A percentile compares a stretch with the other conserved stretches of the same genome.
Evolutionary conservation across 2,888 invertebrate genomes (phyloP).

Genomic region (Platycnemis pennipes): DNA sequence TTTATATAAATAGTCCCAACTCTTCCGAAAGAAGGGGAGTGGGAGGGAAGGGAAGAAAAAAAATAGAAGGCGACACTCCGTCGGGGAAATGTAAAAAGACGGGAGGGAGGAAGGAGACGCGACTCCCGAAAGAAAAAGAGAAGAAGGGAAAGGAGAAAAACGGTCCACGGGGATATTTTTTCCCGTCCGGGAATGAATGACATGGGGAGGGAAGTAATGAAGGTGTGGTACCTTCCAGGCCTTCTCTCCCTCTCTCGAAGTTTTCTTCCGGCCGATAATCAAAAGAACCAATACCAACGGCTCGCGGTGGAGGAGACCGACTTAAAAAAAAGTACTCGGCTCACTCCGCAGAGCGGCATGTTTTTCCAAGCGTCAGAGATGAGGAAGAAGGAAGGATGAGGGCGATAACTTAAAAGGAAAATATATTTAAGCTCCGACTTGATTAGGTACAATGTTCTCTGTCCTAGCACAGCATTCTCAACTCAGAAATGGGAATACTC

Average conservation of each 20-base stretch:
- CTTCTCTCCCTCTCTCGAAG: not conserved
- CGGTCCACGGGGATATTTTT: not conserved
- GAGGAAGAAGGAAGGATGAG: not conserved
- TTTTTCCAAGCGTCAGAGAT: not conserved
- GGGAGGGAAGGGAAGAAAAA: not conserved
- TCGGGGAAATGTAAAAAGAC: not conserved
- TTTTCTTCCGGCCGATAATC: not conserved
- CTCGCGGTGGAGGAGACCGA: not conserved
- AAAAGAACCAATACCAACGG: not conserved
- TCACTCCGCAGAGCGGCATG: slow-evolving; percentile 6
- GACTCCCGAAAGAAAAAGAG: not conserved
- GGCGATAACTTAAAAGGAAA: not conserved
- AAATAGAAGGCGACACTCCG: not conserved
- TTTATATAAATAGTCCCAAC: slow-evolving; percentile 18
- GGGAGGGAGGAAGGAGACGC: not conserved
- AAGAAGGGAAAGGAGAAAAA: not conserved
- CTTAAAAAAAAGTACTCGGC: not conserved
- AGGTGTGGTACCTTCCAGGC: not conserved
- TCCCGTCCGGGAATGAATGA: not conserved
- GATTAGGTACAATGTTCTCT: not conserved
- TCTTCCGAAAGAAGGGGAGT: not conserved
- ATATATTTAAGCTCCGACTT: not conserved
- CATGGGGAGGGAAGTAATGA: not conserved
- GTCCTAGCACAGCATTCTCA: not conserved
- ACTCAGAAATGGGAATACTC: too few species aligned